Base-by-base conservation (phyloP, 2,888 invertebrate genomes). In the Dastarcus helophoroides region DNA sequence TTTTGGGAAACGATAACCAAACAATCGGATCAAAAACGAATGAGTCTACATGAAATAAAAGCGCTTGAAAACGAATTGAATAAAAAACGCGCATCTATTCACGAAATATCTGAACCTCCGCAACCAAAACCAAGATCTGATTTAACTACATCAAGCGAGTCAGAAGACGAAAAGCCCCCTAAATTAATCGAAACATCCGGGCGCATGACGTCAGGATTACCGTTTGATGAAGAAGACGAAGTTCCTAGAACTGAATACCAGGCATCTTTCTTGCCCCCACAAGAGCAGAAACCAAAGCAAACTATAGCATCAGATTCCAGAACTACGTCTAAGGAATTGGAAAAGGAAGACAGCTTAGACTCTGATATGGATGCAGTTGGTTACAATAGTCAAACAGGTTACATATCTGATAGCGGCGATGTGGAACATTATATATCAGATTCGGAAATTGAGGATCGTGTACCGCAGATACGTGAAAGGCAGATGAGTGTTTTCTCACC, bases 1-100 rank as follows among this genome's bases (percentile, higher is more conserved):
- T 68, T 68, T 45, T 68, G 68, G 68, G 68, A 68, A 53, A 58
- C 47, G 43, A 56, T 63, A 30, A 38, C 50, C 28, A 50, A 52
- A 38, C 56, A 58, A 22, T 42, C 50, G 3, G 28, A 38, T 15
- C 45, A 53, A 22, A 59, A 55, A 43, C 46, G 55, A 17, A 48
- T 51, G 48, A 58, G 53, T 35, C 34, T 54, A 24, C 48, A 50
- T 25, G 58, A 58, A 41, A 48, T 46, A 16, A 32, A 41, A 3
- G 15, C 37, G 4, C 29, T 38, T 4, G 50, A 56, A 33, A 50
- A 48, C 37, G 38, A 47, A n/a, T 15, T 42, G 3, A 25, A 46
- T 1, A 50, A 51, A 36, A 60, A 60, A 38, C 43, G 56, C 25
- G 46, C 42, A 9, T 60, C 60, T 5, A 40, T 60, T 26, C 61